phyloP scores from a whole-genome alignment of 2,797 vertebrate species.

The Potorous gilbertii region DNA sequence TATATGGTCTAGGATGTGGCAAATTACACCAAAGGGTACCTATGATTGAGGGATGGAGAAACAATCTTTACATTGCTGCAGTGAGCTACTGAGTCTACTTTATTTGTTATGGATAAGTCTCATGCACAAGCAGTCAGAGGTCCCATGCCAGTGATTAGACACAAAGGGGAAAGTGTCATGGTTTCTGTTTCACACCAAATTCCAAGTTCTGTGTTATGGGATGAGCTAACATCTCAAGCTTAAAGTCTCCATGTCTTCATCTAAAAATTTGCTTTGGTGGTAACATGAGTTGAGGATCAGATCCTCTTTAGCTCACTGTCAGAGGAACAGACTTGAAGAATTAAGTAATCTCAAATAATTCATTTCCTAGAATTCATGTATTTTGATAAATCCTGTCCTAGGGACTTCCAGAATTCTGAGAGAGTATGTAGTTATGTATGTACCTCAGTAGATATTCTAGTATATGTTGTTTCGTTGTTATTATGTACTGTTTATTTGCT shows the following conservation, averaged over 20 bases:
- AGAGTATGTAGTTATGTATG: background rate
- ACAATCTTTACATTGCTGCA: too few species aligned
- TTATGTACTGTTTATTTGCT: background rate
- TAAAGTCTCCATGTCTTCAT: background rate
- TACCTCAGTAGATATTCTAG: background rate
- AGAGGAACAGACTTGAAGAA: background rate
- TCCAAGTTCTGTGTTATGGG: too few species aligned
- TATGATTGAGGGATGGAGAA: too few species aligned
- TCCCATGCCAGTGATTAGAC: background rate
- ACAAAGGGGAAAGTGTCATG: too few species aligned
- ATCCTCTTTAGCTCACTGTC: background rate
- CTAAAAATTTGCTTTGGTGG: background rate
- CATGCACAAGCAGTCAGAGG: too few species aligned
- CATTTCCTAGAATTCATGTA: background rate
- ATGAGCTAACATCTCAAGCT: too few species aligned
- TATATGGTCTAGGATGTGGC: too few species aligned
- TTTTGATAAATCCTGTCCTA: background rate
- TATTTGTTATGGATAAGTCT: too few species aligned
- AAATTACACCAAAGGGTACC: too few species aligned
- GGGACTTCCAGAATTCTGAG: background rate
- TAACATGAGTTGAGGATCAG: background rate
- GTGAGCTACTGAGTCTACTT: background rate
- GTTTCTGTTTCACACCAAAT: too few species aligned
- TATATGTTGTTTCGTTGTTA: background rate
- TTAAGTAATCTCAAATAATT: background rate